Evolutionary conservation across 2,888 invertebrate genomes (phyloP).

Genomic region (Leptinotarsa peninsularis): DNA sequence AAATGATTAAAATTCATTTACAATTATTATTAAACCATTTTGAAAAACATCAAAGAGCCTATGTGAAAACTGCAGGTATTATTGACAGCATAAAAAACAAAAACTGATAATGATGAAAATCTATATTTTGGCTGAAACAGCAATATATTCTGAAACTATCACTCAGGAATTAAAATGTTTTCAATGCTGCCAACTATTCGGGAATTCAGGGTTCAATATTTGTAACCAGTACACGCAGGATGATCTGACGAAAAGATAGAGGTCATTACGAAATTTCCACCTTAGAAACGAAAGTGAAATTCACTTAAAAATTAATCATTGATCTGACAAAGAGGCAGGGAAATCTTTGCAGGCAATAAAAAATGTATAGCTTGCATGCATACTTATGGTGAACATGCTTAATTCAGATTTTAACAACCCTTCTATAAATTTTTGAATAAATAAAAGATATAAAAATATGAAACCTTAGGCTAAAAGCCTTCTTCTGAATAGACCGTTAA

Average conservation of each 20-base stretch:
- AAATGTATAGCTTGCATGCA: no score
- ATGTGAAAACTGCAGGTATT: not conserved
- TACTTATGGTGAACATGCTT: no score
- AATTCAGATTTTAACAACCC: no score
- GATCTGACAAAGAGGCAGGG: not conserved
- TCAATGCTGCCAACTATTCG: slow-evolving; percentile 7
- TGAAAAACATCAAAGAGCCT: not conserved
- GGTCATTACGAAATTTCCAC: not conserved
- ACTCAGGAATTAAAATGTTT: not conserved
- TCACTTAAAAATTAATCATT: not conserved
- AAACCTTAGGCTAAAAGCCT: no score
- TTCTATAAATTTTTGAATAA: no score
- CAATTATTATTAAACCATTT: not conserved
- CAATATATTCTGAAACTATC: not conserved
- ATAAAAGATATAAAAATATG: no score
- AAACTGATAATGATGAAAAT: not conserved
- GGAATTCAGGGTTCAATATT: not conserved
- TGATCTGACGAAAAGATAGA: not conserved
- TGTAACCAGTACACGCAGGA: slow-evolving; percentile 12
- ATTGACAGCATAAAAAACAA: not conserved
- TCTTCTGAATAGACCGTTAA: no score
- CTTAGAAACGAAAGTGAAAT: not conserved
- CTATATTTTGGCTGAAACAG: not conserved
- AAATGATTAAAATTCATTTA: not conserved
- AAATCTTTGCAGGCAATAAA: not conserved